A percentile compares a stretch with the other conserved stretches of the same genome.
Evolutionary conservation across 2,113 vertebrate species (phyloP).

Genomic region (Rousettus leschenaultii): DNA sequence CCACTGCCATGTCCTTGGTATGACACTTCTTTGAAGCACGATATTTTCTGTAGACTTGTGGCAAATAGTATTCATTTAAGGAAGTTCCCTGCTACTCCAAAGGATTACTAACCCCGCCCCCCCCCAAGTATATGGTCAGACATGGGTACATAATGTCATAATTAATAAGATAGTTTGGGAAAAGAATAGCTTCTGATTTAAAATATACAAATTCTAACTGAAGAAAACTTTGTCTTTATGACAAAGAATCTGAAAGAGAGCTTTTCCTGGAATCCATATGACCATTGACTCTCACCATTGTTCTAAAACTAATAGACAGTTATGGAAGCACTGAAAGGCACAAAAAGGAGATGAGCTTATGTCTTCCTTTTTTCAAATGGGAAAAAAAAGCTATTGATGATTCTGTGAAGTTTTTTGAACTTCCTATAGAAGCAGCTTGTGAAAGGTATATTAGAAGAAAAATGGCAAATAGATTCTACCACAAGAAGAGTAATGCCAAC

Average conservation of each 20-base stretch:
- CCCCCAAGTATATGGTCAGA: neutral
- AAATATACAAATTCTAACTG: neutral
- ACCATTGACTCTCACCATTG: neutral
- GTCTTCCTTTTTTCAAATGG: conserved; percentile 89
- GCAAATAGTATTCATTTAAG: neutral
- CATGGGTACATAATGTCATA: neutral
- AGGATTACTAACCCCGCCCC: neutral
- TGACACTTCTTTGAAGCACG: neutral
- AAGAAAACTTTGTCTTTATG: neutral
- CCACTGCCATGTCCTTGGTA: neutral
- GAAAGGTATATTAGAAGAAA: conserved; percentile 89
- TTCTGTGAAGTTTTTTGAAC: conserved; percentile 88
- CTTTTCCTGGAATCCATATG: neutral
- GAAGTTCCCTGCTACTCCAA: neutral
- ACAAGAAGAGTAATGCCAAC: conserved; percentile 91
- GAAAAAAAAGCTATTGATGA: conserved; percentile 87
- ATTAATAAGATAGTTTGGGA: neutral
- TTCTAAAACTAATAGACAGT: neutral
- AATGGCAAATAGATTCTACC: conserved; percentile 88
- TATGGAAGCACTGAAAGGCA: conserved; percentile 76
- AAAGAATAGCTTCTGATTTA: neutral
- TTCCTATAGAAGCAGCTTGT: conserved; percentile 89
- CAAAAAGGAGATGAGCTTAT: conserved; percentile 87
- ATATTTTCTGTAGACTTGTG: neutral
- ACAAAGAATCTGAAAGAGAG: neutral